Conservation (phyloP, 2,797 vertebrate genomes). For the Prionace glauca region DNA sequence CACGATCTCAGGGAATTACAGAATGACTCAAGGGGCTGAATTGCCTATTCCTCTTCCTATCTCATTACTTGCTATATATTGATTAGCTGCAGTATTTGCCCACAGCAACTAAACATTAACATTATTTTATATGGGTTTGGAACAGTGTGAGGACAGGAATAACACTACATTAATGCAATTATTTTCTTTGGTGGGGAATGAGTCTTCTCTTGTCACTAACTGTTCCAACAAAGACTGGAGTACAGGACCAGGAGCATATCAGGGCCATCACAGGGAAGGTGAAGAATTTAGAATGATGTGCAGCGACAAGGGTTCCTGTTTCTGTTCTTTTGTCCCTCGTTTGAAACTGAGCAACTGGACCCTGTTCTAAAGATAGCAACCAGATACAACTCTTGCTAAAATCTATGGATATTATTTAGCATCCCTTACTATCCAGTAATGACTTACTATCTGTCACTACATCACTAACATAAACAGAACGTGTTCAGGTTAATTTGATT, state of each 20-base stretch:
- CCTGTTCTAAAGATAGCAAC: neutral
- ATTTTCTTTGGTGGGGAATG: neutral
- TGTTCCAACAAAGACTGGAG: neutral
- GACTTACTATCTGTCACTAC: neutral
- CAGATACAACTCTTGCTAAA: neutral
- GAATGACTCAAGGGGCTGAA: no score
- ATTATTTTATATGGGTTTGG: neutral
- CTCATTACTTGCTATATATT: neutral
- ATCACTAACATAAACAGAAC: neutral
- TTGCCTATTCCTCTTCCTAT: neutral
- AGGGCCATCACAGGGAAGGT: neutral
- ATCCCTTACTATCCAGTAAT: neutral
- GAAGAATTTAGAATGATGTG: neutral
- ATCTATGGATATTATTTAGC: neutral
- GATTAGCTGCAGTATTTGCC: neutral
- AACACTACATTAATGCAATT: neutral
- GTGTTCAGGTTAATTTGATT: neutral
- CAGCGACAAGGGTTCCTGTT: neutral
- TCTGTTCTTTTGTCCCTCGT: neutral
- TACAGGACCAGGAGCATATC: neutral
- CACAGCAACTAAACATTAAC: neutral
- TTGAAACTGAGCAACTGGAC: neutral
- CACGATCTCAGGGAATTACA: no score
- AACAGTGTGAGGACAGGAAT: neutral
- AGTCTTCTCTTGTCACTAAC: neutral